phyloP scores from a whole-genome alignment of 2,797 vertebrate genomes.

The Smutsia gigantea region DNA sequence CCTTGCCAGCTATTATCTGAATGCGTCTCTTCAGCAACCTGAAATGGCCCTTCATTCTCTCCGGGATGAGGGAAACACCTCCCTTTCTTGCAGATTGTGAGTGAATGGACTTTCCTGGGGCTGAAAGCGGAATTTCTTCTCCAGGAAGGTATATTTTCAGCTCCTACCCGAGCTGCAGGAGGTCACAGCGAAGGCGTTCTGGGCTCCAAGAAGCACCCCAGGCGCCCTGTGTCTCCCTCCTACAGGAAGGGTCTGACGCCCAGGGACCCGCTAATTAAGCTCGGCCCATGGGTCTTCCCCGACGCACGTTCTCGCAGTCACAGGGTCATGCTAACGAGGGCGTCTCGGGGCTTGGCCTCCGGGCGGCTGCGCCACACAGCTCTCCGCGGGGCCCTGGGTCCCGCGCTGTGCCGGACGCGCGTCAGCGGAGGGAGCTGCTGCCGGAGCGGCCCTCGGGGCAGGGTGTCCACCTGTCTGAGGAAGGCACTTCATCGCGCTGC shows the following conservation, averaged over 20 bases:
- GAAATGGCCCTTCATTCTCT: not conserved
- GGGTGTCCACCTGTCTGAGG: not conserved
- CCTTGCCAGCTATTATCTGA: not conserved
- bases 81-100: not conserved
- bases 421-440: too few relatives aligned
- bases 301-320: slow-evolving; percentile 67
- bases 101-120: not conserved
- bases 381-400: not conserved
- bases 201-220: rapidly evolving
- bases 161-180: not conserved
- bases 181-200: not conserved
- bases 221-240: not conserved
- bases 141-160: not conserved
- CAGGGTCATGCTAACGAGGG: slow-evolving; percentile 57
- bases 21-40: not conserved
- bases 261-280: not conserved
- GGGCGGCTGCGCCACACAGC: not conserved
- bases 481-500: not conserved
- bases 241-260: not conserved
- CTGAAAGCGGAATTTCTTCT: slow-evolving; percentile 43
- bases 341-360: slow-evolving; percentile 62
- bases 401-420: not conserved
- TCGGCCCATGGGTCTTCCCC: slow-evolving; percentile 68
- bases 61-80: slow-evolving; percentile 53
- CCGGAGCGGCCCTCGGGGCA: too few relatives aligned